Evolutionary conservation across 2,113 vertebrate genomes (phyloP).

Genomic region (Vulpes ferrilata): DNA sequence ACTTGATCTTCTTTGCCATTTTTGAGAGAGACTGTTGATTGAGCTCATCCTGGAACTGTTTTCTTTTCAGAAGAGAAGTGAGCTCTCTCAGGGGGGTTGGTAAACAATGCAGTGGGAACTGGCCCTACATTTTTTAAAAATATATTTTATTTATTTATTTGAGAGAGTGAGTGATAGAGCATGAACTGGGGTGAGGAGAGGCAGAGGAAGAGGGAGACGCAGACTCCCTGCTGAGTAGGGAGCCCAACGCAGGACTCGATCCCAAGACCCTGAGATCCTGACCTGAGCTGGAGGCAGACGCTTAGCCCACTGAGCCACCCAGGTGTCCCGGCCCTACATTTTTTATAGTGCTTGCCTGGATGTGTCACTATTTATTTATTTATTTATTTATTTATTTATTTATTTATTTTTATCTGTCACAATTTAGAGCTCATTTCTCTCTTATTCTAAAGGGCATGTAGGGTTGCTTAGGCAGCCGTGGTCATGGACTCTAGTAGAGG

Average conservation of each 20-base stretch:
- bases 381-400: no score
- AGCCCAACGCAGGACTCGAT: accelerated
- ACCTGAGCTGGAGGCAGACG: not conserved
- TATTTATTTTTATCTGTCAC: not conserved
- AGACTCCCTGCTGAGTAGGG: not conserved
- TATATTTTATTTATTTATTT: not conserved
- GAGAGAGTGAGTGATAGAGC: not conserved
- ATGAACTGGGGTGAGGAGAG: not conserved
- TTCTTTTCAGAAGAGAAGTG: slow-evolving; percentile 31
- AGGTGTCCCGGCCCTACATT: not conserved
- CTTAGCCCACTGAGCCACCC: not conserved
- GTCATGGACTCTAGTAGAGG: not conserved
- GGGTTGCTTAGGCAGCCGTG: not conserved
- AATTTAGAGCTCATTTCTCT: not conserved
- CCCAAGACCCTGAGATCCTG: not conserved
- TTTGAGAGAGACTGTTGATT: slow-evolving; percentile 27
- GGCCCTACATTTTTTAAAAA: not conserved
- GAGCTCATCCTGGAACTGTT: not conserved
- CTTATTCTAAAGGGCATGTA: not conserved
- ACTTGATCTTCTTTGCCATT: not conserved
- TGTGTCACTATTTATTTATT: no score
- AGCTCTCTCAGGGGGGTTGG: not conserved
- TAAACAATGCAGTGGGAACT: not conserved
- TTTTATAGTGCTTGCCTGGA: not conserved
- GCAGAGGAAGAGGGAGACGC: not conserved